These are phyloP conservation scores for Pseudolaguvia tuberculata DNA, from an alignment of 2,113 vertebrate species.

Conservation along the genomic window DNA sequence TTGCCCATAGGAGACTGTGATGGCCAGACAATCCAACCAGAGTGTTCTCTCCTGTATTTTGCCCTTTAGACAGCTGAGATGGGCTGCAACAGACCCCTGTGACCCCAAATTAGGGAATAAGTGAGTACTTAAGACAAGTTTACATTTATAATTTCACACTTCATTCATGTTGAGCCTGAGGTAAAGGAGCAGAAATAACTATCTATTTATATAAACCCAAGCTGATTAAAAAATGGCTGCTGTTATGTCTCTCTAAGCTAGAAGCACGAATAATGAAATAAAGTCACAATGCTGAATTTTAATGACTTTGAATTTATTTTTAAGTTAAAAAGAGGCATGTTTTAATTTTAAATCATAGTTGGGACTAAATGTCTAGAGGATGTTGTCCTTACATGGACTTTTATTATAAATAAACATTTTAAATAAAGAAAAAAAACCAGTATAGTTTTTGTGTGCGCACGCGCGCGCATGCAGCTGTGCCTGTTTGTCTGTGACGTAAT, in stretches of 20 bases:
- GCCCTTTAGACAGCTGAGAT: too few relatives aligned
- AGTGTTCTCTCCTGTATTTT: too few relatives aligned
- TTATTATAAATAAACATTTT: neutral
- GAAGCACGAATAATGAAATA: neutral
- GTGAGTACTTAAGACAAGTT: too few relatives aligned
- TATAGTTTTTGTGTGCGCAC: conserved; percentile 44
- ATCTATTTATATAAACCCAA: neutral
- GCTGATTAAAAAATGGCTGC: neutral
- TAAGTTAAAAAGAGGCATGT: neutral
- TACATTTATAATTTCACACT: too few relatives aligned
- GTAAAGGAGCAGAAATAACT: neutral
- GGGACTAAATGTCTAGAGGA: neutral
- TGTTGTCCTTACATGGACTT: neutral
- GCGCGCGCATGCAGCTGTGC: conserved; percentile 28
- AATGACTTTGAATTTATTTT: neutral
- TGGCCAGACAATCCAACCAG: too few relatives aligned
- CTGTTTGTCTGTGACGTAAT: conserved; percentile 38
- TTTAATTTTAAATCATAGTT: neutral
- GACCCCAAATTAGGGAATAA: too few relatives aligned
- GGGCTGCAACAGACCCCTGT: too few relatives aligned
- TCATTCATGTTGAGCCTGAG: neutral
- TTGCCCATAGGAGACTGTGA: too few relatives aligned
- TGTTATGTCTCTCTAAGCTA: neutral
- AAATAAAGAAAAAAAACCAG: too few relatives aligned
- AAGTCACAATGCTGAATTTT: neutral